Base-by-base conservation (phyloP, 2,797 vertebrate genomes). In the Darevskia mixta region DNA sequence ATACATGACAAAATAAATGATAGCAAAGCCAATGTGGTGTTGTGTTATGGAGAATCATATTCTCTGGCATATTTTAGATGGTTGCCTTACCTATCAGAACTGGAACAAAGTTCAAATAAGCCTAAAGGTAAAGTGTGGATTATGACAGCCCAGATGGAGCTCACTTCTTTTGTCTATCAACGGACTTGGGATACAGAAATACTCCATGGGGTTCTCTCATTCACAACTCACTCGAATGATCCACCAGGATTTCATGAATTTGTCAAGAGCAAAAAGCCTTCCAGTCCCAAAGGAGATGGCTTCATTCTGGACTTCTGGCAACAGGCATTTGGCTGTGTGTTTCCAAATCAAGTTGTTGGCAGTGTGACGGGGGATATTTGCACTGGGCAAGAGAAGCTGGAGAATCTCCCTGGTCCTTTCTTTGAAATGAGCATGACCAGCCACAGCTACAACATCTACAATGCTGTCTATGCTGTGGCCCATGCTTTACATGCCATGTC, bases 91-190 rank as follows among this genome's bases (percentile, higher is more conserved):
- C 27, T 87, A 4, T 41, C 78, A 61, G 38, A 61, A 3, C 8
- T 4, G 29, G 67, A 73, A 61, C 1, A 41, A 18, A 10, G n/a
- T 10, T 25, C 38, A 82, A 75, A 13, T 25, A 72, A 43, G n/a
- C 17, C 9, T 43, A 87, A 61, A 81, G 86, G 67, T 43, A 64
- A 61, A 41, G 86, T 81, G 49, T 87, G 86, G 78, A 87, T 87
- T 61, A 58, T 80, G 35, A 87, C 78, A 41, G 43, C 67, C 17
- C 86, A 87, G 25, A 32, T 87, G 67, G 49, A 87, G 38, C 29
- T 80, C 45, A 73, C 78, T 61, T 72, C 86, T 29, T 43, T 72
- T 8, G 32, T 41, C 29, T 80, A 23, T 73, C 78, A 81, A 81
- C 71, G 55, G 67, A 20, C 27, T 25, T 87, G 67, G 86, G 78